Conservation (phyloP, 2,888 invertebrate species). For the Lepidocyrtinus sp. region DNA sequence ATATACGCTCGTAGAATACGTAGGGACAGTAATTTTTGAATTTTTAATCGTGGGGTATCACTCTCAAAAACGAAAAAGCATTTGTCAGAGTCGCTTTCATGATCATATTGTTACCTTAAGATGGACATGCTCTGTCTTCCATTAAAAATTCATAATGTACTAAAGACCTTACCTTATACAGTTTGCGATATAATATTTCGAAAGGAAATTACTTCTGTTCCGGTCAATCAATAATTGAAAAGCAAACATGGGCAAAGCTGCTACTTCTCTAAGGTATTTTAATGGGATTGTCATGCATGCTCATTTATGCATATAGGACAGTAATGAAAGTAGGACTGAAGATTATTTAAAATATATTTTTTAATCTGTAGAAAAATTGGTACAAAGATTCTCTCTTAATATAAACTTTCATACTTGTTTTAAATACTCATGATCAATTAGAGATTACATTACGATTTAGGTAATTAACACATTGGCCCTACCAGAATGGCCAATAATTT, state of each 20-base stretch:
- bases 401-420: background rate
- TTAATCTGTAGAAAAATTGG: too few species aligned
- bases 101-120: too few species aligned
- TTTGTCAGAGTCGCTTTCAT: background rate
- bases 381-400: background rate
- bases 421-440: background rate
- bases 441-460: background rate
- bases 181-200: background rate
- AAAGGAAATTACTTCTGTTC: background rate
- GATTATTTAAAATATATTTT: too few species aligned
- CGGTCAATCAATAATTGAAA: background rate
- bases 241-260: background rate
- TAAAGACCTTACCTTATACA: too few species aligned
- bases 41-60: background rate
- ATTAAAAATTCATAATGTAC: too few species aligned
- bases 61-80: too few species aligned
- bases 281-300: background rate
- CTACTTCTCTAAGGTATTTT: background rate
- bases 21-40: background rate
- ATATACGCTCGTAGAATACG: background rate
- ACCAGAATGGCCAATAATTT: background rate
- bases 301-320: background rate
- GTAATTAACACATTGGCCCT: background rate
- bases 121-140: too few species aligned
- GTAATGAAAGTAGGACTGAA: background rate